Percentiles rank a stretch among this genome's conserved stretches.
phyloP scores from a whole-genome alignment of 2,113 vertebrate genomes.

The Callopanchax toddi region DNA sequence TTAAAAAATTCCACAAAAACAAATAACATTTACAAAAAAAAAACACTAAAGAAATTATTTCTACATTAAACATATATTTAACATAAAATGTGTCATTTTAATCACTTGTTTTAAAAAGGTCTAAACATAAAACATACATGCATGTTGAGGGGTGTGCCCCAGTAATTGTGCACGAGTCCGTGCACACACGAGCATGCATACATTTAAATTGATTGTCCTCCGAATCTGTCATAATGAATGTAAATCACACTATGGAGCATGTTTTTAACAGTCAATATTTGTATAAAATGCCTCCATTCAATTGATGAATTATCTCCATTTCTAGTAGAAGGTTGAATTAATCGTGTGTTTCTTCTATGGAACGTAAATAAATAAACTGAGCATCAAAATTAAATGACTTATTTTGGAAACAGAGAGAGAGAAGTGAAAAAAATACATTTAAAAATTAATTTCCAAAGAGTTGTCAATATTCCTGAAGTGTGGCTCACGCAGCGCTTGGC shows the following conservation, averaged over 20 bases:
- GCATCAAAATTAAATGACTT: not conserved
- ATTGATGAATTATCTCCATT: slow-evolving; percentile 72
- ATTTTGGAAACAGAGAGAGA: not conserved
- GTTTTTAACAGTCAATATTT: slow-evolving; percentile 71
- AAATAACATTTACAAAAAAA: no score
- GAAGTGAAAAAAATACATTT: slow-evolving; percentile 43
- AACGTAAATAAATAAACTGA: slow-evolving; percentile 39
- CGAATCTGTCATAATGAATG: slow-evolving; percentile 75
- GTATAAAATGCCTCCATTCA: slow-evolving; percentile 51
- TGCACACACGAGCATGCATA: slow-evolving; percentile 60
- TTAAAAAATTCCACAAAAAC: no score
- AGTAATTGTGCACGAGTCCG: slow-evolving; percentile 66
- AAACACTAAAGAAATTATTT: no score
- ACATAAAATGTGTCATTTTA: no score
- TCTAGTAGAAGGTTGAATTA: slow-evolving; percentile 61
- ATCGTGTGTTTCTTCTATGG: slow-evolving; percentile 35
- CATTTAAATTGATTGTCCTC: slow-evolving; percentile 67
- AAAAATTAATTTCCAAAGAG: slow-evolving; percentile 79
- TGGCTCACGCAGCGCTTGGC: slow-evolving; percentile 69
- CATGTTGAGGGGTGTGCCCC: slow-evolving; percentile 49
- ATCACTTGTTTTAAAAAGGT: no score
- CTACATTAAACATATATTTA: no score
- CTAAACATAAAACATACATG: no score
- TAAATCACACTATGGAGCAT: slow-evolving; percentile 61
- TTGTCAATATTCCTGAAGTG: slow-evolving; percentile 82